These are phyloP conservation scores for Chloropsis hardwickii DNA, from an alignment of 2,113 vertebrate species.

Conservation along the genomic window DNA sequence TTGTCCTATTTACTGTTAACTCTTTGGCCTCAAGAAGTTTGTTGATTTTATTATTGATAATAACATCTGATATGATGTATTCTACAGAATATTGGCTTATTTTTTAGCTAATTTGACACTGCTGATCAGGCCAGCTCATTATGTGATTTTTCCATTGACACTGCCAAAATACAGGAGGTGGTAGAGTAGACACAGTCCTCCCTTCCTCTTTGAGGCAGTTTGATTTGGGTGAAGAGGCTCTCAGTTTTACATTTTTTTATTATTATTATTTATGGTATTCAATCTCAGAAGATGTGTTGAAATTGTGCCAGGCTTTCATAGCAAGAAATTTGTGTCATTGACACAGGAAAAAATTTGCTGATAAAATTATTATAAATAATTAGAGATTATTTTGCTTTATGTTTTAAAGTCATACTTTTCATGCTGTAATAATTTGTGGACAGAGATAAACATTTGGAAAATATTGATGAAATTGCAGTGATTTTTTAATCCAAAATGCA, in stretches of 20 bases:
- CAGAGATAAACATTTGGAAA: not conserved
- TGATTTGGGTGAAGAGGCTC: not conserved
- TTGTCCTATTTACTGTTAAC: conserved; percentile 46
- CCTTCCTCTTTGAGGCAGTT: conserved; percentile 13
- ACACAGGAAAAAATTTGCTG: not conserved
- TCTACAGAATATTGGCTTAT: conserved; percentile 57
- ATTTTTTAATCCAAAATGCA: not conserved
- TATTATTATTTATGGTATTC: not conserved
- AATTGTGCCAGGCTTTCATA: not conserved
- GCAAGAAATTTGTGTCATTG: not conserved
- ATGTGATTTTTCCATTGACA: conserved; percentile 32
- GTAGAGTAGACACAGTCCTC: not conserved
- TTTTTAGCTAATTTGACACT: not conserved
- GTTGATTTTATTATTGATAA: conserved; percentile 70
- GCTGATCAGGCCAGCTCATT: not conserved
- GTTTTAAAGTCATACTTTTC: not conserved
- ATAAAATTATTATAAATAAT: not conserved
- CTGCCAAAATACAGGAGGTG: conserved; percentile 17
- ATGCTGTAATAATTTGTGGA: not conserved
- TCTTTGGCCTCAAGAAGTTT: conserved; percentile 36
- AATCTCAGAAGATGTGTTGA: not conserved
- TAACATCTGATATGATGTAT: conserved; percentile 49
- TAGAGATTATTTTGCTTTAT: not conserved
- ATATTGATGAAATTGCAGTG: not conserved
- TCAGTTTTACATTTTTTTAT: not conserved